Percentiles rank a stretch among this genome's conserved stretches.
Conservation (phyloP, 64 coral and sea anemone species). For the Pocillopora damicornis region DNA sequence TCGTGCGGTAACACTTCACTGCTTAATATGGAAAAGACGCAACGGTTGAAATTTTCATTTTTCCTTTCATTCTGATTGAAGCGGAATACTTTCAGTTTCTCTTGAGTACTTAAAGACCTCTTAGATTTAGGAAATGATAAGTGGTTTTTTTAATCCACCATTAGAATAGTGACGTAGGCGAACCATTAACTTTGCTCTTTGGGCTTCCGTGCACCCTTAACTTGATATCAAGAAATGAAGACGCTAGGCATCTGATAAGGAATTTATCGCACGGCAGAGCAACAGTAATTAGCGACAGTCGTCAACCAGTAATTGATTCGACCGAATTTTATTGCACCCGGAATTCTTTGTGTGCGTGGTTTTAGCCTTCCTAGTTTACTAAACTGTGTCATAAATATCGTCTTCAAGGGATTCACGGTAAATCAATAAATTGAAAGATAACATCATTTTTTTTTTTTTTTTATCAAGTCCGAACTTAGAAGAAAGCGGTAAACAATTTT, state of each 20-base stretch:
- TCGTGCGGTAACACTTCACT: too few relatives aligned
- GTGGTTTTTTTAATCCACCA: constrained; percentile 1
- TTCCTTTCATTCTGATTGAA: too few relatives aligned
- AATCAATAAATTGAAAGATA: too few relatives aligned
- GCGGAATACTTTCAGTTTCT: too few relatives aligned
- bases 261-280: neutral
- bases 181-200: neutral
- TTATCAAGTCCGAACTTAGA: too few relatives aligned
- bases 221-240: neutral
- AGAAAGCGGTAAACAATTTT: too few relatives aligned
- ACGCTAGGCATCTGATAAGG: constrained; percentile 7
- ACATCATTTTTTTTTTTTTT: too few relatives aligned
- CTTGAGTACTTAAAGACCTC: too few relatives aligned
- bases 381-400: neutral
- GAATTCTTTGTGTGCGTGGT: neutral
- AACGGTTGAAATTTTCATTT: too few relatives aligned
- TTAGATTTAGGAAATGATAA: neutral
- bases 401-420: too few relatives aligned
- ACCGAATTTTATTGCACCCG: neutral
- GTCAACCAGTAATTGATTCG: neutral
- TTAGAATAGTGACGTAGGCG: neutral
- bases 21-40: too few relatives aligned
- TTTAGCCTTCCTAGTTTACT: neutral
- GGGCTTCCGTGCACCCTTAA: constrained; percentile 1
- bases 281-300: neutral